phyloP scores from a whole-genome alignment of 2,113 vertebrate genomes.

The Bucco capensis region DNA sequence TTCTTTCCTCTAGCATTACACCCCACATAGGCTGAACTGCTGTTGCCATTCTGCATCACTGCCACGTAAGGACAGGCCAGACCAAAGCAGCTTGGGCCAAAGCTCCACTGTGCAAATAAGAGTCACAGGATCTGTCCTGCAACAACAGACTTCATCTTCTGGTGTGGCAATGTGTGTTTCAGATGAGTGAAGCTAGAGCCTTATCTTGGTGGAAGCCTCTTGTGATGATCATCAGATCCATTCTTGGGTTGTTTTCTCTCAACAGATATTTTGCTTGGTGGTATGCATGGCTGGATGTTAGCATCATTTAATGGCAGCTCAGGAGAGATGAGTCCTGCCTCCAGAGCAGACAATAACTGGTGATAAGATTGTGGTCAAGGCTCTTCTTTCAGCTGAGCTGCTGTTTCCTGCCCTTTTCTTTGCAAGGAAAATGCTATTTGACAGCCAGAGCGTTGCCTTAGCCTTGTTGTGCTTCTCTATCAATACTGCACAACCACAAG shows the following conservation, averaged over 20 bases:
- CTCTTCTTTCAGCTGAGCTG: background rate
- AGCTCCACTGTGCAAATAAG: background rate
- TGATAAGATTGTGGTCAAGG: background rate
- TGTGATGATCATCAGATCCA: background rate
- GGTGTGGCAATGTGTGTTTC: fast-evolving
- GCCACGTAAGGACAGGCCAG: fast-evolving
- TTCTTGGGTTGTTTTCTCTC: background rate
- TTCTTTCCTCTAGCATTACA: background rate
- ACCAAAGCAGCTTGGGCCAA: background rate
- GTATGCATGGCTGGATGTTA: background rate
- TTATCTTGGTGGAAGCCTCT: background rate
- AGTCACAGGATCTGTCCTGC: background rate
- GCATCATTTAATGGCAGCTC: background rate
- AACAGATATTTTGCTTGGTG: background rate
- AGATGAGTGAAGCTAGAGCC: background rate
- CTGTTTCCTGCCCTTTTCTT: background rate
- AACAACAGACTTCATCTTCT: background rate
- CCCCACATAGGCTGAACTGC: background rate
- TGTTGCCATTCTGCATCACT: fast-evolving
- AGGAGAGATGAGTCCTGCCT: background rate
- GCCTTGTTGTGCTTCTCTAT: background rate
- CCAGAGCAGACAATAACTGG: background rate
- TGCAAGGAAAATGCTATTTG: background rate
- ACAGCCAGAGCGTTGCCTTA: background rate
- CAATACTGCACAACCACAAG: background rate